These are phyloP conservation scores for Chaetorhynchus papuensis DNA, from an alignment of 2,113 vertebrate species.

Conservation along the genomic window DNA sequence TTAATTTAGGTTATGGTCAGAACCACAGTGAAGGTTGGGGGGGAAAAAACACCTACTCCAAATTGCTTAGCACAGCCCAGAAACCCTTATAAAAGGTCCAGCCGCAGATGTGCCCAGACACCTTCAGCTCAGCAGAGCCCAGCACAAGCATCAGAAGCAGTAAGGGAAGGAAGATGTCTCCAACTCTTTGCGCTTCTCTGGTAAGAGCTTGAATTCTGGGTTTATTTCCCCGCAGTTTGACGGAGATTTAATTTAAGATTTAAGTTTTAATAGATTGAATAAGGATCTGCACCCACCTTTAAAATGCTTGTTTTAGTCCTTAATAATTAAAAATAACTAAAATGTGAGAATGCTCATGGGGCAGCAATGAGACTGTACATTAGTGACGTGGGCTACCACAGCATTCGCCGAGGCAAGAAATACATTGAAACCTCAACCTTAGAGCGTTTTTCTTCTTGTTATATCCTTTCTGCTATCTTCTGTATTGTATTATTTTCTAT, in stretches of 20 bases:
- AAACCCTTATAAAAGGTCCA: slow-evolving; percentile 43
- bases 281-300: background rate
- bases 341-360: background rate
- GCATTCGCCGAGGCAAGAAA: background rate
- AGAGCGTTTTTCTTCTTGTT: background rate
- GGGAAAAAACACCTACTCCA: slow-evolving; percentile 9
- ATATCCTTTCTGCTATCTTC: background rate
- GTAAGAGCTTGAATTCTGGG: background rate
- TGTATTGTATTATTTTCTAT: background rate
- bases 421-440: background rate
- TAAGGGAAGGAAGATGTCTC: background rate
- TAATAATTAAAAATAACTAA: background rate
- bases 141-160: background rate
- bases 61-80: background rate
- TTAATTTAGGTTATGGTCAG: background rate
- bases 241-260: background rate
- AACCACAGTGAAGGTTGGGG: background rate
- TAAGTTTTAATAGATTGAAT: background rate
- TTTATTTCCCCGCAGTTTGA: accelerated
- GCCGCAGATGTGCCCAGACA: background rate
- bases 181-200: background rate
- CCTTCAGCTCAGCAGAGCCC: background rate
- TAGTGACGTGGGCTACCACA: background rate
- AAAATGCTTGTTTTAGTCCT: background rate
- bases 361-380: background rate